These are phyloP conservation scores for Arion vulgaris DNA, from an alignment of 1,140 invertebrate genomes.

Conservation along the genomic window DNA sequence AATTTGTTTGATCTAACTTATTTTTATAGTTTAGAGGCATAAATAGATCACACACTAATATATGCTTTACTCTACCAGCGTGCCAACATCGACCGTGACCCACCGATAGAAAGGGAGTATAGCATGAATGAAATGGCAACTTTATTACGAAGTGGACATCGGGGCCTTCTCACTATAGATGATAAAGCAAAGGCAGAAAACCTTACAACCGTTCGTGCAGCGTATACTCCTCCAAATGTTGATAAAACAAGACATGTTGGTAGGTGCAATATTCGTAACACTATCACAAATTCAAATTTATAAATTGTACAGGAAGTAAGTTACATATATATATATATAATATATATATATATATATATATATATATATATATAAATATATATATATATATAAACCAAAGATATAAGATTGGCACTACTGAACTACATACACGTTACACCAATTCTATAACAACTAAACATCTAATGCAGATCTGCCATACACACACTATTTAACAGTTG, in stretches of 20 bases:
- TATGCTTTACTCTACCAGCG: conserved; percentile 45
- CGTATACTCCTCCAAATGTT: conserved; percentile 62
- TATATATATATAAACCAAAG: background rate
- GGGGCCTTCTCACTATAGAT: conserved; percentile 62
- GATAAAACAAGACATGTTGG: conserved; percentile 58
- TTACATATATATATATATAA: too few species aligned
- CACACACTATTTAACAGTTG: too few species aligned
- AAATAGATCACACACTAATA: too few species aligned
- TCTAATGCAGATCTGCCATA: too few species aligned
- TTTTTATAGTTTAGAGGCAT: too few species aligned
- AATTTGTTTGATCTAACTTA: too few species aligned
- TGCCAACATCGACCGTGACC: conserved; percentile 45
- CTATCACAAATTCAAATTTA: background rate
- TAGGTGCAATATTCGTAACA: conserved; percentile 41
- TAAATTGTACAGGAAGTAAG: background rate
- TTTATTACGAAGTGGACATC: conserved; percentile 63
- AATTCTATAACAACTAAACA: too few species aligned
- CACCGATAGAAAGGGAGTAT: conserved; percentile 33
- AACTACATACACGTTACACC: too few species aligned
- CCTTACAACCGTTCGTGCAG: conserved; percentile 61
- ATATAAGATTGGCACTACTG: too few species aligned
- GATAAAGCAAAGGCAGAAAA: conserved; percentile 57
- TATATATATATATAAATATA: too few species aligned
- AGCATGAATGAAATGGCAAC: conserved; percentile 15
- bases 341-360: background rate